Base-by-base conservation (phyloP, 2,113 vertebrate species). In the Pristiophorus japonicus region DNA sequence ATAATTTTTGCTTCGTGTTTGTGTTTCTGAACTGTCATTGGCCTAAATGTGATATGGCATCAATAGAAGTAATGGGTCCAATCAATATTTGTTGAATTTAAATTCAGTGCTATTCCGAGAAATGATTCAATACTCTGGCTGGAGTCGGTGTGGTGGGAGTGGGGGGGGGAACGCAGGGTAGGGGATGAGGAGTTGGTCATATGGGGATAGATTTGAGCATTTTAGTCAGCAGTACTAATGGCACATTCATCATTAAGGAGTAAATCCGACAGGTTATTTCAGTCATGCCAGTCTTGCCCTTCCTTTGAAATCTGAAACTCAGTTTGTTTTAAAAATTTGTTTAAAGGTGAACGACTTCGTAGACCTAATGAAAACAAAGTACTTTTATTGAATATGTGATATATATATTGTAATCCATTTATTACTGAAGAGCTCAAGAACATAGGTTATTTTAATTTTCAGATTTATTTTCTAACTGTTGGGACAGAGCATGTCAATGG, bases 41-140 rank as follows among this genome's bases (percentile, higher is more conserved):
- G 22, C 12, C 45, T 30, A 34, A 47, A n/a, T 51, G 51, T 94
- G 34, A 94, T 67, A 34, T 24, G 42, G 18, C 70, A 63, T 70
- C 38, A 73, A 73, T 51, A 73, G 24, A 51, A 94, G 93, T 70
- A 94, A 73, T 51, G 27, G 12, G 12, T n/a, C 42, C 93, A 18
- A 30, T 94, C 65, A 70, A 73, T 47, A 67, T 94, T 45, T 94
- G 8, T 94, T 30, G 22, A 94, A 94, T 94, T 94, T 45, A 18
- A 94, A 73, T 73, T 94, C 24, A 34, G 24, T 30, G 3, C 22
- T 47, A 16, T 94, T 70, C 66, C 27, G 47, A 70, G 66, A 51
- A 94, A 73, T 34, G 12, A 27, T 12, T 94, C 45, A 14, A 6
- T 94, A 70, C 24, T 47, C 66, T 94, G 45, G 20, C 51, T 42